Percentiles rank a stretch among this genome's conserved stretches.
phyloP scores from a whole-genome alignment of 2,888 invertebrate species.

The Ornithoptera alexandrae region DNA sequence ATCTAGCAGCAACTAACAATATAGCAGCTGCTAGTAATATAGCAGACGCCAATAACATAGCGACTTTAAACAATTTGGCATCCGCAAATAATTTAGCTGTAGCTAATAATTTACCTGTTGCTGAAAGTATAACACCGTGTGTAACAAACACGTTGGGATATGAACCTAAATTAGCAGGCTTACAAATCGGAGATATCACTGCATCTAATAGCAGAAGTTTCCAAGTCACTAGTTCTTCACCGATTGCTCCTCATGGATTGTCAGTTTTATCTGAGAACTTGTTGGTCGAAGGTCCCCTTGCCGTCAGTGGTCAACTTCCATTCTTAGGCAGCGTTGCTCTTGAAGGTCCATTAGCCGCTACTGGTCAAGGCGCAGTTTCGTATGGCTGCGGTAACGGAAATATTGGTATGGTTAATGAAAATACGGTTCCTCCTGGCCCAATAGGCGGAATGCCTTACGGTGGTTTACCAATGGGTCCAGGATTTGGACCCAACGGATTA shows the following conservation, averaged over 20 bases:
- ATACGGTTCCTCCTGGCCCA: conserved; percentile 24
- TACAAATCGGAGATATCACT: conserved; percentile 23
- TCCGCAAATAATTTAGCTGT: conserved; percentile 12
- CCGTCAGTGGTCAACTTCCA: conserved; percentile 37
- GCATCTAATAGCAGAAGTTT: conserved; percentile 36
- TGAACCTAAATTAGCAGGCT: conserved; percentile 23
- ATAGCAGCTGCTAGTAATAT: conserved; percentile 17
- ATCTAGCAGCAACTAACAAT: conserved; percentile 18
- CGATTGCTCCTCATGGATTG: conserved; percentile 37
- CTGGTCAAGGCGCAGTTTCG: conserved; percentile 42
- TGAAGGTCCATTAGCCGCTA: conserved; percentile 44
- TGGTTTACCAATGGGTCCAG: conserved; percentile 29
- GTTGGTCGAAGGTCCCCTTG: conserved; percentile 37
- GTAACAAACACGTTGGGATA: conserved; percentile 9
- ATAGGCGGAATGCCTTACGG: conserved; percentile 32
- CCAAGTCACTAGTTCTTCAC: conserved; percentile 37
- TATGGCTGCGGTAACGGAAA: conserved; percentile 37
- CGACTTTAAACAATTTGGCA: conserved; percentile 9
- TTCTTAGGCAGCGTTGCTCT: conserved; percentile 43
- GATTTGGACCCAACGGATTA: conserved; percentile 24
- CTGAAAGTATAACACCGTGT: conserved; percentile 12
- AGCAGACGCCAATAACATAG: conserved; percentile 15
- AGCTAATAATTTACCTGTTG: conserved; percentile 7
- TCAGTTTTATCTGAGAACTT: conserved; percentile 37
- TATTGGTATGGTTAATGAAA: conserved; percentile 36